phyloP scores from a whole-genome alignment of 2,888 invertebrate species.

The Cantharis rustica region DNA sequence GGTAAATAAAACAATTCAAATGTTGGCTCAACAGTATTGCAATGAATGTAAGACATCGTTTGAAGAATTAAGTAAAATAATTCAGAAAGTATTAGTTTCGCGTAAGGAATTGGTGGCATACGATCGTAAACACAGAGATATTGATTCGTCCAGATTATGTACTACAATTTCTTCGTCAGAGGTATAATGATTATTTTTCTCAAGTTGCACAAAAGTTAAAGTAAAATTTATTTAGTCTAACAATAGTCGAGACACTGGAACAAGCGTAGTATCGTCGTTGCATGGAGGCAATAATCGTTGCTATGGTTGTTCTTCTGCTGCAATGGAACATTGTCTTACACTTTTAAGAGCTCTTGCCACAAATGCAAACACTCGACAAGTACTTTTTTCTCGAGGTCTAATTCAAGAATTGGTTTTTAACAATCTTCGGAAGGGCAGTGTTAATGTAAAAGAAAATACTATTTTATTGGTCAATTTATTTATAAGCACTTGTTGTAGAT shows the following conservation, averaged over 20 bases:
- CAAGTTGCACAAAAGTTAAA: neutral
- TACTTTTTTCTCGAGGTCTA: slow-evolving; percentile 81
- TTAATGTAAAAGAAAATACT: slow-evolving; percentile 59
- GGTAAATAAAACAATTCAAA: slow-evolving; percentile 92
- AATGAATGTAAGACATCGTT: slow-evolving; percentile 93
- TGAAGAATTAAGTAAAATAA: slow-evolving; percentile 90
- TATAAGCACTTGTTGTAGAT: slow-evolving; percentile 56
- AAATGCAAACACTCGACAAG: slow-evolving; percentile 73
- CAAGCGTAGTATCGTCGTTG: neutral
- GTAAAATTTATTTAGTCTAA: neutral
- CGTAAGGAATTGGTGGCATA: slow-evolving; percentile 89
- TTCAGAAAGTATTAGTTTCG: slow-evolving; percentile 90
- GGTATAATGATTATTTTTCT: slow-evolving; percentile 1
- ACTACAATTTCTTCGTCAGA: slow-evolving; percentile 6
- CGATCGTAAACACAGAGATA: slow-evolving; percentile 81
- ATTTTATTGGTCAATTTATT: neutral
- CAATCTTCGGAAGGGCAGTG: slow-evolving; percentile 85
- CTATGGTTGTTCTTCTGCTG: slow-evolving; percentile 87
- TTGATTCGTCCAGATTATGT: slow-evolving; percentile 43
- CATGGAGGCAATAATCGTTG: slow-evolving; percentile 65
- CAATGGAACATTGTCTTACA: slow-evolving; percentile 93
- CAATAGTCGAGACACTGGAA: slow-evolving; percentile 3
- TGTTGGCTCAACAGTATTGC: slow-evolving; percentile 93
- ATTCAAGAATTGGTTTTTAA: slow-evolving; percentile 89
- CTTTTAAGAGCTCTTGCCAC: slow-evolving; percentile 87